Evolutionary conservation across 2,113 vertebrate genomes (phyloP), one percentile per base, ranked within the genome.

Genomic region (Desmodus rotundus): DNA sequence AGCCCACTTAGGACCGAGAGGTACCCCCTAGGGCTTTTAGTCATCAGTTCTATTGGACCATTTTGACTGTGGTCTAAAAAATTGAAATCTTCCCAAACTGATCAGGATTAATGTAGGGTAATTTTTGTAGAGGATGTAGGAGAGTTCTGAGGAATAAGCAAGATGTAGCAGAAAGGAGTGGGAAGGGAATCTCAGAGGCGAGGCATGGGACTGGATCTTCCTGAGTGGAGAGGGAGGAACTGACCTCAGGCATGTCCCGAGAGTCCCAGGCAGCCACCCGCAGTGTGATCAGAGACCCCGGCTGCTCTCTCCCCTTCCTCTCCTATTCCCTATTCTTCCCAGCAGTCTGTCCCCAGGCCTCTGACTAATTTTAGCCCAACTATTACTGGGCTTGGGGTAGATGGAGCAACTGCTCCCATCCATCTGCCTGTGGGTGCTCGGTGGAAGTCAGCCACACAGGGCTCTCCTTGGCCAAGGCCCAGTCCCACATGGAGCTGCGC

Each of bases 361-460:
- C 33, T 11, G 54, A 87, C 68, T 91, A 13, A 91, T 76, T 94
- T 95, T 73, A 96, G 91, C 58, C 63, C 43, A 31, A 12, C 43
- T 28, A 28, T 78, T 56, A 16, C 28, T 14, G 54, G 65, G 65
- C 22, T 91, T 24, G 0, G 54, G 50, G 38, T 28, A 26, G 56
- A 22, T 31, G 31, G 26, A 93, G 9, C 61, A 76, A 43, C 63
- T 54, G 45, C n/a, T 81, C 26, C 82, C 54, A 3, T 77, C 0
- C 0, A 65, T 80, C 58, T 76, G 45, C 56, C 36, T 28, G 45
- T 61, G 89, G 65, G 58, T 74, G 38, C 45, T 36, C 2, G 19
- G 65, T 73, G 31, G 76, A 78, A 63, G 45, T 38, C 50, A 31
- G 85, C 58, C 41, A 4, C 19, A n/a, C 74, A 43, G 87, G 82